Evolutionary conservation across 2,797 vertebrate genomes (phyloP).

Genomic region (Sarcophilus harrisii): DNA sequence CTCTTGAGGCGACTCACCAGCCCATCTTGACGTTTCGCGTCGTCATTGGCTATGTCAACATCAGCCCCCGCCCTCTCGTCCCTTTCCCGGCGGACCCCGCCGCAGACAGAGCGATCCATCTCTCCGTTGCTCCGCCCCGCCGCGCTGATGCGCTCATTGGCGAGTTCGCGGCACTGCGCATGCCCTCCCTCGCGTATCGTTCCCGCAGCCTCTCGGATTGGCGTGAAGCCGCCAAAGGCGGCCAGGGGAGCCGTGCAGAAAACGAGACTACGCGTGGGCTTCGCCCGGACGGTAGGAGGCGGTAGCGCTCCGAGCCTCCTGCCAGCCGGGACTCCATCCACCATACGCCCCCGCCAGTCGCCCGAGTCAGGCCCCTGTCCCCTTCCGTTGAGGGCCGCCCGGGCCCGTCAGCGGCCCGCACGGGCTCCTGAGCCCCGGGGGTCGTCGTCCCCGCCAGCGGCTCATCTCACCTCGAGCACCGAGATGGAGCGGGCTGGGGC

Average conservation of each 20-base stretch:
- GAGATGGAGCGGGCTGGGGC: not conserved
- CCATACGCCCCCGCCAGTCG: not conserved
- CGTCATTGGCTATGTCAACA: not conserved
- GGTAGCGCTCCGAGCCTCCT: slow-evolving; percentile 14
- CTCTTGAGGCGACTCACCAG: slow-evolving; percentile 39
- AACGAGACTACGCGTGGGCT: not conserved
- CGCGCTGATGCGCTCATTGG: slow-evolving; percentile 43
- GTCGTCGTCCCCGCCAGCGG: no score
- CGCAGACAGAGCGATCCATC: slow-evolving; percentile 60
- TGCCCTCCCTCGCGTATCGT: not conserved
- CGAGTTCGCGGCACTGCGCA: not conserved
- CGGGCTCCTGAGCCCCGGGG: not conserved
- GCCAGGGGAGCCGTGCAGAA: not conserved
- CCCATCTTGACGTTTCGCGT: not conserved
- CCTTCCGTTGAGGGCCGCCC: not conserved
- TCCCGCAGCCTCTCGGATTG: not conserved
- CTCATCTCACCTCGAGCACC: not conserved
- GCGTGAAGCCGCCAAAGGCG: not conserved
- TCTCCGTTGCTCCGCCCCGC: slow-evolving; percentile 24
- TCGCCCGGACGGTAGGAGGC: not conserved
- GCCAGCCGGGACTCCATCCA: not conserved
- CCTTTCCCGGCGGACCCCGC: slow-evolving; percentile 66
- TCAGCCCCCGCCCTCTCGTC: not conserved
- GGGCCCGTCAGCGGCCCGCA: not conserved
- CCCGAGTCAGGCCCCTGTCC: no score